Base-by-base conservation (phyloP, 2,888 invertebrate genomes). In the Exephanes ischioxanthus region DNA sequence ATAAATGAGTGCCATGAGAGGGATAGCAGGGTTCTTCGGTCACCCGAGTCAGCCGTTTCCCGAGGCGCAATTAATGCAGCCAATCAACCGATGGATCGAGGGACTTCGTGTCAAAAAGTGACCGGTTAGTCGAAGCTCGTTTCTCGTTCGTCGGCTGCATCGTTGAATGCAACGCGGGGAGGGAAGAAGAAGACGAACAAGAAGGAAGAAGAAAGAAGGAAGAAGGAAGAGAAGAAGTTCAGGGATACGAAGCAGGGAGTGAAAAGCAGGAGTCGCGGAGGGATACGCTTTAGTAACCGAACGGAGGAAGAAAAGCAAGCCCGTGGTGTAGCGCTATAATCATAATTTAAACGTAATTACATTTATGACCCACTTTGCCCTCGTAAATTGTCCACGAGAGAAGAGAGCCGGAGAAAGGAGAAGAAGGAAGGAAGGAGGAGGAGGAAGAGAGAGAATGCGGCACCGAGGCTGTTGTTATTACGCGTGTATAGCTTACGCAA, bases 341-440 rank as follows among this genome's bases (percentile, higher is more conserved):
- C 93, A 93, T 92, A 91, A 93, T 93, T 92, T 91, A 90, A 89
- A 89, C 91, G 89, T 93, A 93, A 93, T 93, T 93, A 93, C 92
- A 93, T 93, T 93, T 93, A 93, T 92, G 93, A 92, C 90, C 92
- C 92, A 93, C 90, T 93, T 93, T 93, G 90, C 89, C 90, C 92
- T 92, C 92, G 92, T 92, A 93, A 93, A 93, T 93, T 92, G 92
- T 92, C 91, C 91, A 90, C 91, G 90, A 91, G 90, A 90, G 91
- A 89, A 89, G 87, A 82, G 80, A 70, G 67, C 70, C 37, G 61
- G 77, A 51, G 82, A 82, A 55, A 84, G 26, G 67, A 73, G 37
- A 61, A 72, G 37, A 30, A 30, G 26, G 33, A 63, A 67, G 45
- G 45, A 53, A 53, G 71, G 67, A 71, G 30, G 72, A 70, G 72